These are phyloP conservation scores for Eriosoma lanigerum DNA, from an alignment of 1,140 invertebrate species.

Conservation along the genomic window DNA sequence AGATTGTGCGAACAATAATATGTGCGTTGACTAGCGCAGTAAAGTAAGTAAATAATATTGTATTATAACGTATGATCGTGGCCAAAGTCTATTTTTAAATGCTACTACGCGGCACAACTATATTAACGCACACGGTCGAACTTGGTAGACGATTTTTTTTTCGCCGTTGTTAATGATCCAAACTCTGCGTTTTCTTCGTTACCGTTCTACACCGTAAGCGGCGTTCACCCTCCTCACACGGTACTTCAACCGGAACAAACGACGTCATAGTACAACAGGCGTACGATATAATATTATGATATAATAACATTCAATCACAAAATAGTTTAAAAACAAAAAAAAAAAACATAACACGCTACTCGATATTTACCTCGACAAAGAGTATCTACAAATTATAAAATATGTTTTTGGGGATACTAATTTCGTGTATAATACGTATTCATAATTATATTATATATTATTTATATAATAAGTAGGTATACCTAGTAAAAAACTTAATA, in stretches of 20 bases:
- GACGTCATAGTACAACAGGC: background rate
- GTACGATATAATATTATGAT: no score
- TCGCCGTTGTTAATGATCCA: background rate
- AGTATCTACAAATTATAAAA: no score
- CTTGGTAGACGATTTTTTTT: background rate
- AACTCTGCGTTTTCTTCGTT: background rate
- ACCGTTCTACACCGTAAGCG: background rate
- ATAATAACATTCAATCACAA: no score
- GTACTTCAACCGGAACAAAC: slow-evolving; percentile 5
- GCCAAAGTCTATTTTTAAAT: slow-evolving; percentile 19
- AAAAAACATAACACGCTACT: no score
- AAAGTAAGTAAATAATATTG: no score
- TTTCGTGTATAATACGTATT: no score
- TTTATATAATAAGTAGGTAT: no score
- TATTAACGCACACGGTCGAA: background rate
- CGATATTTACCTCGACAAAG: no score
- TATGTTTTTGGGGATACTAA: no score
- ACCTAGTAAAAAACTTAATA: no score
- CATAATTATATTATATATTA: no score
- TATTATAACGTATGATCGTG: background rate
- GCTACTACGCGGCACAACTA: background rate
- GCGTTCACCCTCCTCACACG: background rate
- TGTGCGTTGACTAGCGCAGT: background rate
- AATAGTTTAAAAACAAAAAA: no score
- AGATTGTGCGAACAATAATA: background rate